Evolutionary conservation across 2,888 invertebrate genomes (phyloP), one percentile per base, ranked within the genome.

Genomic region (Acanthococcus lagerstroemiae): DNA sequence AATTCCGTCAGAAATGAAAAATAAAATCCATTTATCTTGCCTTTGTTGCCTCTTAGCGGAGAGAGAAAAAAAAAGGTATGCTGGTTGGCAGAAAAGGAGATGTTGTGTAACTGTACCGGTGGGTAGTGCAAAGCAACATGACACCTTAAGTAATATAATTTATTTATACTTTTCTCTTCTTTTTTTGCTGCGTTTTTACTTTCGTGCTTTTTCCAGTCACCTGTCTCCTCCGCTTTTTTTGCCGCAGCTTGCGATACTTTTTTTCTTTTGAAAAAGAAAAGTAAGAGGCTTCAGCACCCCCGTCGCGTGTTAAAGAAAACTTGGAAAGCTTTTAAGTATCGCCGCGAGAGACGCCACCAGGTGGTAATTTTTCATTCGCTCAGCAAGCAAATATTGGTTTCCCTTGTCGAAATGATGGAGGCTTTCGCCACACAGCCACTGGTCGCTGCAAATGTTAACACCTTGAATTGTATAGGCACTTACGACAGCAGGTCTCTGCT

Each of bases 1-100:
- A 61, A 52, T 61, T 61, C 30, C 61, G 50, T 61, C 50, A 61
- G 61, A 65, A 56, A 65, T 65, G 65, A 65, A 65, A 65, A 65
- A 65, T 65, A 65, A 65, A 65, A 65, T 65, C 48, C 65, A 65
- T 65, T 65, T 65, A 65, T 65, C 65, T 65, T 55, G 45, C 65
- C 56, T 65, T 65, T 56, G 55, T 56, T 65, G 65, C 50, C 52
- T 61, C 61, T 50, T 50, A 52, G 61, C 61, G 52, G 22, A n/a
- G n/a, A 37, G 12, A 37, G 37, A 37, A 37, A 37, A 37, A 21
- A 52, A 61, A 61, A 61, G 52, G 61, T 50, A 46, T 58, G 45
- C 58, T 58, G 46, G 45, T 58, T 45, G 45, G 58, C 58, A 50
- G 60, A 60, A 27, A 48, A 46, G 27, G 57, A 57, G 50, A 52